These are phyloP conservation scores for Herpetotheres cachinnans DNA, from an alignment of 2,113 vertebrate genomes.

Conservation along the genomic window DNA sequence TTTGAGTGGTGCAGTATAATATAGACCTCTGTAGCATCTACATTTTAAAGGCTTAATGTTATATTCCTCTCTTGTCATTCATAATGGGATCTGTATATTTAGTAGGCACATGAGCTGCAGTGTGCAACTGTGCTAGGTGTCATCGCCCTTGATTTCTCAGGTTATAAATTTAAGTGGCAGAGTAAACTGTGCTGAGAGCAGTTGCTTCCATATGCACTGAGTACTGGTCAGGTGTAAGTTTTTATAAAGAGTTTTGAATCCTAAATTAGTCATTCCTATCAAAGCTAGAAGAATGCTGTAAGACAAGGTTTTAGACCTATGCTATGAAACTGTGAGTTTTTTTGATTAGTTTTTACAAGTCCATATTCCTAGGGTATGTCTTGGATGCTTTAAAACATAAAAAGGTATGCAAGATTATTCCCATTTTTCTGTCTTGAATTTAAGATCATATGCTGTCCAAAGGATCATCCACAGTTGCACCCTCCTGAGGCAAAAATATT, in stretches of 20 bases:
- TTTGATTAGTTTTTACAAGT: background rate
- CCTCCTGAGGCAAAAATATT: background rate
- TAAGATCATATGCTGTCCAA: background rate
- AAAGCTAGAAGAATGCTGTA: background rate
- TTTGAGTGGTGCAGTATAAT: background rate
- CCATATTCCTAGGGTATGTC: background rate
- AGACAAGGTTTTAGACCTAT: background rate
- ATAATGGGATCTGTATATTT: background rate
- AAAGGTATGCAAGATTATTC: background rate
- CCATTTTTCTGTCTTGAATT: background rate
- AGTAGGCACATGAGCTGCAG: background rate
- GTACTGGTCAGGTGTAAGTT: background rate
- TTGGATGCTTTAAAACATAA: background rate
- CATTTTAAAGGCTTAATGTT: background rate
- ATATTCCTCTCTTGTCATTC: background rate
- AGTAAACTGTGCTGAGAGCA: background rate
- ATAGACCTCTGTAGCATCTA: background rate
- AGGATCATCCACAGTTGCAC: background rate
- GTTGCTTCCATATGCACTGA: background rate
- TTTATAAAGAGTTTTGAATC: background rate
- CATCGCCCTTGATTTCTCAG: background rate
- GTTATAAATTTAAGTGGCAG: background rate
- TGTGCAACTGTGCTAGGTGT: background rate
- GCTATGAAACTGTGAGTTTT: background rate
- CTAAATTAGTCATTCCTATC: background rate